These are phyloP conservation scores for Gambelia wislizenii DNA, from an alignment of 2,797 vertebrate genomes.

Conservation along the genomic window DNA sequence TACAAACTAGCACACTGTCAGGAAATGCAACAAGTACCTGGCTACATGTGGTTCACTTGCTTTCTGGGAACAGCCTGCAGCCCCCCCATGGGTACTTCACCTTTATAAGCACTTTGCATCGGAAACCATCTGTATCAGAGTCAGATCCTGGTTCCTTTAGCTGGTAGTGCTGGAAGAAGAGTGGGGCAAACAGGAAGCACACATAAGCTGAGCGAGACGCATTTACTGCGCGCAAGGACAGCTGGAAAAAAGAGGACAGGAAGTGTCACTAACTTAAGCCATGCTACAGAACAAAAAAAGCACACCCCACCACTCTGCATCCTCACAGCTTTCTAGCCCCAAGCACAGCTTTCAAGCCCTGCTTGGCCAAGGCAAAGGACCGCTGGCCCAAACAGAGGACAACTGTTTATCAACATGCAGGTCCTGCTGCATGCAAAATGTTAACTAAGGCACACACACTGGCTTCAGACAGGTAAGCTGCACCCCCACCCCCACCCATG, in stretches of 20 bases:
- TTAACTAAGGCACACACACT: neutral
- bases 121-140: constrained; percentile 70
- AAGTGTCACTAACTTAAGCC: neutral
- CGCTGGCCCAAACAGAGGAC: neutral
- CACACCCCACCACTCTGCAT: neutral
- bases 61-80: neutral
- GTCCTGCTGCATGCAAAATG: neutral
- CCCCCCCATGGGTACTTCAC: constrained; percentile 69
- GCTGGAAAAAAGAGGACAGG: constrained; percentile 68
- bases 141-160: neutral
- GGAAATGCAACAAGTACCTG: neutral
- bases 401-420: neutral
- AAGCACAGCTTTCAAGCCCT: neutral
- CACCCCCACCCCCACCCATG: neutral
- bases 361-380: neutral
- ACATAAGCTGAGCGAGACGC: constrained; percentile 93
- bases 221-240: constrained; percentile 91
- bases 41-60: neutral
- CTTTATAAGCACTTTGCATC: constrained; percentile 95
- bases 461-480: neutral
- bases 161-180: constrained; percentile 91
- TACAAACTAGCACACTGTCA: neutral
- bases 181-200: constrained; percentile 90
- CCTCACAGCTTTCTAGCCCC: neutral
- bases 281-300: neutral